Base-by-base conservation (phyloP, 2,888 invertebrate species). In the Clistopyga incitator region DNA sequence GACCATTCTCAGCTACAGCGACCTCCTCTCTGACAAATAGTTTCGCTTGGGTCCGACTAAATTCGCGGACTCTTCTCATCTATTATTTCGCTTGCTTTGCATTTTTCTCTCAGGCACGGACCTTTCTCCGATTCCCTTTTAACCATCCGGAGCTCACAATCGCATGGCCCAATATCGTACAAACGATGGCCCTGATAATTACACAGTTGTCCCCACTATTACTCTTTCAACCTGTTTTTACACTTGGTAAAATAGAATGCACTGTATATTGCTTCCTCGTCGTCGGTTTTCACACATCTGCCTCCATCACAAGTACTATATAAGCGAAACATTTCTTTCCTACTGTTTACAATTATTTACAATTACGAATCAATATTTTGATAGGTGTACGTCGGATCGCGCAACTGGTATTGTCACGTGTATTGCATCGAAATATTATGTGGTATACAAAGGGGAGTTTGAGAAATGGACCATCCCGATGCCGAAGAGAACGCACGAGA, bases 1-100 rank as follows among this genome's bases (percentile, higher is more conserved):
- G 70, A 64, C 64, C 79, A 38, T 78, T 78, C 54, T 54, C 64
- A 13, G 47, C n/a, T n/a, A n/a, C 23, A 52, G 70, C 56, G 67
- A 56, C 50, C 47, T 23, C 54, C 56, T 45, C 50, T 34, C 65
- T 13, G 20, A 56, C 45, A 59, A 68, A 68, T 59, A 56, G 47
- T 45, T 34, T n/a, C 34, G 47, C 11, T 45, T 59, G 18, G 67
- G 6, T 18, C 3, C n/a, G n/a, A 6, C 15, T 4, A 18, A 50
- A 50, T 18, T 50, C 1, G 50, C 50, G 15, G 3, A n/a, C n/a
- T 50, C 50, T 47, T 47, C 13, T 50, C 1, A 18, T n/a, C 4
- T 50, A 6, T 50, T 50, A 18, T 18, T 50, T 54, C n/a, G 50
- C n/a, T 54, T 2, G 15, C 23, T 54, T 20, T 54, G 25, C 56